phyloP scores from a whole-genome alignment of 2,888 invertebrate species.

The Tachystola acroxantha region DNA sequence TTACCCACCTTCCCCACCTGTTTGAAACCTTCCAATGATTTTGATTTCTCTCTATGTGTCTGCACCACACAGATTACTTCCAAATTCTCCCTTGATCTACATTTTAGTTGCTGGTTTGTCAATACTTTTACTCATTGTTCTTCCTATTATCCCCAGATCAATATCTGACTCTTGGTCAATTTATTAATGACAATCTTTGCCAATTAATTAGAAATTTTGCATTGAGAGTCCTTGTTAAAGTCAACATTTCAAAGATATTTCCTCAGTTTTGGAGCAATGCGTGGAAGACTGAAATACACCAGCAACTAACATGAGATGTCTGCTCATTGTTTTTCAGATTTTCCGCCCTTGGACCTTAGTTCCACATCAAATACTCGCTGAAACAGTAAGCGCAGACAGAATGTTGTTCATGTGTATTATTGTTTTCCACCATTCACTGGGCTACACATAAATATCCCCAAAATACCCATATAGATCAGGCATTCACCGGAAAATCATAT shows the following conservation, averaged over 20 bases:
- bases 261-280: slow-evolving; percentile 16
- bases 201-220: background rate
- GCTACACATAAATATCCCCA: slow-evolving; percentile 44
- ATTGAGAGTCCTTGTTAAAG: background rate
- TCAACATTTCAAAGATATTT: background rate
- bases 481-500: no score
- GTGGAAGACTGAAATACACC: slow-evolving; percentile 52
- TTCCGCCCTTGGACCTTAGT: slow-evolving; percentile 75
- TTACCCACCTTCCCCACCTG: no score
- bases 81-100: slow-evolving; percentile 26
- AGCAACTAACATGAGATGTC: slow-evolving; percentile 65
- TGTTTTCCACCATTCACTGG: slow-evolving; percentile 64
- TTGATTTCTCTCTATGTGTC: background rate
- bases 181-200: no score
- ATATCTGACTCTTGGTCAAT: no score
- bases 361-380: slow-evolving; percentile 71
- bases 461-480: slow-evolving; percentile 34
- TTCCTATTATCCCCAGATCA: no score
- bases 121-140: slow-evolving; percentile 34
- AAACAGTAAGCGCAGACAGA: slow-evolving; percentile 74
- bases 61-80: slow-evolving; percentile 17
- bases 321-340: slow-evolving; percentile 76
- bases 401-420: slow-evolving; percentile 73
- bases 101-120: slow-evolving; percentile 57
- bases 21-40: background rate